Base-by-base conservation (phyloP, 2,888 invertebrate species). In the Phalera bucephala region DNA sequence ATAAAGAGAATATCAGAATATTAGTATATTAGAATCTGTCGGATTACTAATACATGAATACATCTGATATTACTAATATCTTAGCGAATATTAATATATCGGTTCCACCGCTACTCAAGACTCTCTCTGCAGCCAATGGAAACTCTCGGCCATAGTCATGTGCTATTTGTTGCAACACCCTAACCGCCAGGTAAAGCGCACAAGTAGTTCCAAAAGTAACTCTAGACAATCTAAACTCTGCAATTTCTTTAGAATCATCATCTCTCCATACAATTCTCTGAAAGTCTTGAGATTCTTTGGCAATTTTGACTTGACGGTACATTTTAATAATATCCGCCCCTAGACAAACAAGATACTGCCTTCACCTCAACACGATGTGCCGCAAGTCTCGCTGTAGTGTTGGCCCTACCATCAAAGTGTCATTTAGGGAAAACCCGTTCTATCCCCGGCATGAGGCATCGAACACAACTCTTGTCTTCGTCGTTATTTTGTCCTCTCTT, bases 111-210 rank as follows among this genome's bases (percentile, higher is more conserved):
- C n/a, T n/a, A n/a, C n/a, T n/a, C n/a, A n/a, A n/a, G 0, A 47
- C 28, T 1, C 33, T 45, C 3, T 45, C 17, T 5, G 38, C 35
- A 5, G 43, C 57, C 19, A 23, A 8, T 0, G 57, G 53, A 40
- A 30, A 45, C 0, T 31, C 7, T 2, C 20, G 3, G 0, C 45
- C 39, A 31, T 64, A 58, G 33, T 64, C 58, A 5, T 36, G 11
- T 0, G 60, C 55, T 0, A 62, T n/a, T 33, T 57, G 59, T 1
- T 61, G 49, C 3, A 64, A 31, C 3, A 50, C 39, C 30, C 40
- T 52, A 1, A 64, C 56, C 0, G 59, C 63, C 1, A 63, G 33
- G 11, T 51, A 60, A 4, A 61, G 61, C 4, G 61, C 59, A 9
- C 48, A 25, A 12, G 43, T 28, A 5, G 56, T 54, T 1, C 54